phyloP scores from a whole-genome alignment of 2,113 vertebrate species.

The Desmodus rotundus region DNA sequence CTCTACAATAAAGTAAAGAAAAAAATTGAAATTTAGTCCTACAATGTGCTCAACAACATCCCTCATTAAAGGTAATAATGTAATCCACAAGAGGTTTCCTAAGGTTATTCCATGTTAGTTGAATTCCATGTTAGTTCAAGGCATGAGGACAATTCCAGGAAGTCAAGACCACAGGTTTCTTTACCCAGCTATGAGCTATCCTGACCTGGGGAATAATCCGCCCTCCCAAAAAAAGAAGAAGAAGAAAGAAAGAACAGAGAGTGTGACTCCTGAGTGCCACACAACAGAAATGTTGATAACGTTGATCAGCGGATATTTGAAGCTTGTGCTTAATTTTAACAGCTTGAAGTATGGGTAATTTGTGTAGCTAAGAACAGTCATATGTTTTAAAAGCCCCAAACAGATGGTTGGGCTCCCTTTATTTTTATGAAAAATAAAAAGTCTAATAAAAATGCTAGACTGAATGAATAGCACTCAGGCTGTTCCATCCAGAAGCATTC shows the following conservation, averaged over 20 bases:
- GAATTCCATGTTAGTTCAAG: background rate
- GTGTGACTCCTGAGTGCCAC: background rate
- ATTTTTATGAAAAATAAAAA: background rate
- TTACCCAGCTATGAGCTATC: background rate
- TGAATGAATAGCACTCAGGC: background rate
- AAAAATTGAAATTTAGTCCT: background rate
- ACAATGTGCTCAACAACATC: background rate
- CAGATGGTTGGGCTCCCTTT: background rate
- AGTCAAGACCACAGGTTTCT: background rate
- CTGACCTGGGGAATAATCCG: background rate
- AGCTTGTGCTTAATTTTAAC: background rate
- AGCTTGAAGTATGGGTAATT: background rate
- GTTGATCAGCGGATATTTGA: background rate
- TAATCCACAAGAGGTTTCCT: background rate
- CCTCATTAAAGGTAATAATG: background rate
- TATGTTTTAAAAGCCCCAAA: conserved; percentile 7
- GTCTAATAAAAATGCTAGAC: background rate
- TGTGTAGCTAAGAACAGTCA: background rate
- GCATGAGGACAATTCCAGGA: background rate
- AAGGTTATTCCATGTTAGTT: background rate
- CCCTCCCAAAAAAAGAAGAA: no score
- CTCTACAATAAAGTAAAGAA: background rate
- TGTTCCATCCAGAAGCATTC: background rate
- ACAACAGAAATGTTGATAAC: background rate
- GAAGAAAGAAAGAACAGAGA: background rate